Base-by-base conservation (phyloP, 2,797 vertebrate genomes). In the Hephaestus fuliginosus region DNA sequence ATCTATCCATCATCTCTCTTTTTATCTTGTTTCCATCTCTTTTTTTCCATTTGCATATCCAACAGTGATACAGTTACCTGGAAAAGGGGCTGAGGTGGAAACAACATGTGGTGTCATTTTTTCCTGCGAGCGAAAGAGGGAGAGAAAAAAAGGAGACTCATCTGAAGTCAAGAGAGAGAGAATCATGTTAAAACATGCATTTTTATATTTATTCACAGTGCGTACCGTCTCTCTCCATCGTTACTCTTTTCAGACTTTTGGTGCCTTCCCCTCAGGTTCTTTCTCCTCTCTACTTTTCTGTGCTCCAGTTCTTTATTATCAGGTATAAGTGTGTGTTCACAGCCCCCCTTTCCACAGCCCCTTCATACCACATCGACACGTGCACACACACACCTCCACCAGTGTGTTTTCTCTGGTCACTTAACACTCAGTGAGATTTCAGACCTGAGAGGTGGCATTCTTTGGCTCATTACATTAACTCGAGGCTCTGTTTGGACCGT, bases 91-190 rank as follows among this genome's bases (percentile, higher is more conserved):
- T 70, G 78, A 82, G 63, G 81, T 91, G 88, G 79, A 88, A 92
- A 90, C 69, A 90, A 89, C 89, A 66, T 89, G 91, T 91, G 78
- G 76, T 81, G 86, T 92, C 88, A 86, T 84, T 88, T 66, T 82
- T 44, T 41, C 28, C 64, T 28, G 15, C 51, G 58, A 41, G 44
- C 44, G 14, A 63, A 30, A 60, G 28, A 44, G 44, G 44, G 14
- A 63, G 39, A 60, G 28, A 44, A 56, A 51, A 70, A 71, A 77
- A 57, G 69, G 46, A 81, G 17, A 64, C 41, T 14, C 80, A 76
- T 79, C 72, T 91, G 81, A 74, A 79, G 82, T 73, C 25, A 2
- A 69, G 67, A 67, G 51, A 33, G 61, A 36, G 8, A 60, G 63
- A 49, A 73, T 88, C 87, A 6, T 88, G 89, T 92, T 73, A 70